Base-by-base conservation (phyloP, 1,140 invertebrate genomes). In the Phortica variegata region DNA sequence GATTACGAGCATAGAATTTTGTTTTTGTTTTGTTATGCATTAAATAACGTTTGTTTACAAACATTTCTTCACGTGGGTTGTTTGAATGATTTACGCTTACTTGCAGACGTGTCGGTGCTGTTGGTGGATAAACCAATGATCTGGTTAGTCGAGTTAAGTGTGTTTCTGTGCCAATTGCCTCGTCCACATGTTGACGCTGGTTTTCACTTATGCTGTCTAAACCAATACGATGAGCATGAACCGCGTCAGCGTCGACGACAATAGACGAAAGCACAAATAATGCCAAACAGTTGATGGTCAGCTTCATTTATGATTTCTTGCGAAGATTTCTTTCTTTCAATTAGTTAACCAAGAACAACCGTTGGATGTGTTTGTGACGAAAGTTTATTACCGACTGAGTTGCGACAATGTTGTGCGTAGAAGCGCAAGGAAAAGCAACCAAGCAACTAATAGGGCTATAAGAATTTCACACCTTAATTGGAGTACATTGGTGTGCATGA, bases 41-140 rank as follows among this genome's bases (percentile, higher is more conserved):
- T 13, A 19, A 29, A 6, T 21, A n/a, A 21, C 2, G 16, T 34
- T 44, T 31, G 3, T 15, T 12, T 4, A 29, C 19, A 26, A 13
- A 8, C 3, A 3, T 45, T 6, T 36, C 33, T 13, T 36, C 13
- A 36, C 6, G 16, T 5, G 12, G 16, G 12, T 13, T n/a, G 5
- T 6, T 13, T 36, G 6, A 13, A 13, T 6, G 16, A 6, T 5
- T 36, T 36, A 13, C 33, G 21, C 49, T 46, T 55, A 60, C 58
- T 47, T 60, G 73, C 2, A 71, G 56, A 16, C 73, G 65, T 16
- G 73, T 76, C 9, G 73, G 73, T 18, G 62, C 48, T 3, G 68
- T 76, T 0, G 55, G 57, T 2, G 71, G 73, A 40, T 73, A 76
- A n/a, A 71, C 42, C 19, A 76, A 32, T 0, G 71, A 68, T 58